phyloP scores from a whole-genome alignment of 1,140 invertebrate species.

The Cydia fagiglandana region DNA sequence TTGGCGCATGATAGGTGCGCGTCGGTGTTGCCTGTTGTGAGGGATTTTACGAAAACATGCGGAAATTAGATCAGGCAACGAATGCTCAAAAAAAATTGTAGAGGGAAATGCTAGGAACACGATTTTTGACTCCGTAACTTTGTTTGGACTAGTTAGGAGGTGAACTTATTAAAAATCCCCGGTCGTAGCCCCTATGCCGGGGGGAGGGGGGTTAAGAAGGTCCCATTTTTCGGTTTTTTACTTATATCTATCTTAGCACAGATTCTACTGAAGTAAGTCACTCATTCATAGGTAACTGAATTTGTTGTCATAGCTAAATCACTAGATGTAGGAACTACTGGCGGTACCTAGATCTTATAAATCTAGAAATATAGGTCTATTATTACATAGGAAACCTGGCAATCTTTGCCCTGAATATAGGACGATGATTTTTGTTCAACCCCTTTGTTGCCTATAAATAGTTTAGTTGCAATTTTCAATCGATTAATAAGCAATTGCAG shows the following conservation, averaged over 20 bases:
- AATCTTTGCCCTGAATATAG: background rate
- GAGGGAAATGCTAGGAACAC: too few species aligned
- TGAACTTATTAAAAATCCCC: too few species aligned
- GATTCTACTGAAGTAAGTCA: too few species aligned
- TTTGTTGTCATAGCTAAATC: background rate
- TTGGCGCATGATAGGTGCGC: background rate
- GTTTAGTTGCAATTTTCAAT: slow-evolving; percentile 34
- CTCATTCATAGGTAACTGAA: background rate
- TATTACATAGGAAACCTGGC: background rate
- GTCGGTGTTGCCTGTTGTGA: background rate
- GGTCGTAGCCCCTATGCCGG: too few species aligned
- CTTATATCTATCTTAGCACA: too few species aligned
- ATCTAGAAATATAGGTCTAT: background rate
- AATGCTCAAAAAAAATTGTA: too few species aligned
- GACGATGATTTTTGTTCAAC: background rate
- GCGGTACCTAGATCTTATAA: background rate
- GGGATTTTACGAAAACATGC: background rate
- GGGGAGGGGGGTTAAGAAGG: too few species aligned
- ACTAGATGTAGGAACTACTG: background rate
- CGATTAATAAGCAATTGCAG: background rate
- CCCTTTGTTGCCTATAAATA: background rate
- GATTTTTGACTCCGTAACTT: too few species aligned
- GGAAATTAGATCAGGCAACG: background rate
- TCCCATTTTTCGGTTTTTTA: too few species aligned
- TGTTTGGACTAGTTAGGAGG: too few species aligned